phyloP scores from a whole-genome alignment of 2,113 vertebrate genomes.

The Sylvia atricapilla region DNA sequence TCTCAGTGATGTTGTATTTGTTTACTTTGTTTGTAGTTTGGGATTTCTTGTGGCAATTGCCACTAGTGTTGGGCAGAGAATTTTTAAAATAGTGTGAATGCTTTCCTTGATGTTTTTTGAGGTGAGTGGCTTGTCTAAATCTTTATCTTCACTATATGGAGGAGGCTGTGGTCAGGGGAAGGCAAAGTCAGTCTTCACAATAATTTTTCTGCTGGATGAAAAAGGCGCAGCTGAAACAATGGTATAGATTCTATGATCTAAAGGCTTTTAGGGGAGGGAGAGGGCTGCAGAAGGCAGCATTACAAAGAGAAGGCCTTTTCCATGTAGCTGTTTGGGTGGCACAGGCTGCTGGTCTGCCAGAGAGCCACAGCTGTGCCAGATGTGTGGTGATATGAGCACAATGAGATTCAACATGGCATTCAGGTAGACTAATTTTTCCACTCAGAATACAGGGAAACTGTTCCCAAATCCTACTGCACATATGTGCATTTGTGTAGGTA shows the following conservation, averaged over 20 bases:
- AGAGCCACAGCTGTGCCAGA: conserved; percentile 13
- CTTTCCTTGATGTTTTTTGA: neutral
- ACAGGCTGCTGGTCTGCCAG: neutral
- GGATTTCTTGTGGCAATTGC: neutral
- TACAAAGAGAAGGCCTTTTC: neutral
- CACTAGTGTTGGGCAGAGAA: neutral
- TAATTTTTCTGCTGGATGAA: neutral
- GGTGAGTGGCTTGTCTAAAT: neutral
- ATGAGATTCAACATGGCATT: neutral
- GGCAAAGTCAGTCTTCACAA: neutral
- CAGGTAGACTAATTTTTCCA: conserved; percentile 9
- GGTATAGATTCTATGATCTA: neutral
- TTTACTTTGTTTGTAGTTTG: neutral
- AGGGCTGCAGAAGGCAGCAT: neutral
- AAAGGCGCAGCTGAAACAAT: neutral
- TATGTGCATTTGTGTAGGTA: neutral
- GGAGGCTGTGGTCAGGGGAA: neutral
- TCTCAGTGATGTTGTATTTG: neutral
- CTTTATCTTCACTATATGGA: neutral
- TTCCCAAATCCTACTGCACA: neutral
- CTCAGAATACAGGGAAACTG: neutral
- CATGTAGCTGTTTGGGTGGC: neutral
- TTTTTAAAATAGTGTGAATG: neutral
- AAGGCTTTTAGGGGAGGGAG: neutral
- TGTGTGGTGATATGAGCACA: neutral